These are phyloP conservation scores for Leptodirus hochenwartii DNA, from an alignment of 2,888 invertebrate species.

Conservation along the genomic window DNA sequence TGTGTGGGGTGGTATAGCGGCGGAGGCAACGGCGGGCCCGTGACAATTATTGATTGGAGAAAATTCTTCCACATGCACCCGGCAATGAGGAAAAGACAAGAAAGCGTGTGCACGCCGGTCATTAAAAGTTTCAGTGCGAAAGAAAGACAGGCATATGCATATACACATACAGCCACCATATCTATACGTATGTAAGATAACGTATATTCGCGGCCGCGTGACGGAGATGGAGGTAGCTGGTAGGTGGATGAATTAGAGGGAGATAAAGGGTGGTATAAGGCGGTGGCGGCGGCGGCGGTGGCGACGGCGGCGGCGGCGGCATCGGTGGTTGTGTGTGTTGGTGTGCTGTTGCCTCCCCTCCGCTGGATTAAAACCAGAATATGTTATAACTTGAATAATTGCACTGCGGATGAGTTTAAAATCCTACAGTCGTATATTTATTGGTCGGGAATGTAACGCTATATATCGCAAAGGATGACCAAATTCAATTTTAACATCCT, in stretches of 20 bases:
- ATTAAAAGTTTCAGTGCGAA: constrained; percentile 24
- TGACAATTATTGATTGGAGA: constrained; percentile 54
- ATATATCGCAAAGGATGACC: too few relatives aligned
- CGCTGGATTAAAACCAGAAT: constrained; percentile 27
- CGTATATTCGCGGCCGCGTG: constrained; percentile 14
- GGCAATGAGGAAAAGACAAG: constrained; percentile 26
- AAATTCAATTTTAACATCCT: too few relatives aligned
- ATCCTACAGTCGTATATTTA: constrained; percentile 27
- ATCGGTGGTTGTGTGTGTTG: too few relatives aligned
- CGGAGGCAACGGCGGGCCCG: constrained; percentile 23
- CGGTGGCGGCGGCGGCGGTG: constrained; percentile 2
- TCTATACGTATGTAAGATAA: constrained; percentile 21
- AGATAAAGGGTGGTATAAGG: constrained; percentile 3
- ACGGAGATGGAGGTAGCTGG: neutral
- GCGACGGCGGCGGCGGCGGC: constrained; percentile 13
- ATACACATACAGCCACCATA: constrained; percentile 5
- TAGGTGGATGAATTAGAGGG: neutral
- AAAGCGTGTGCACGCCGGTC: constrained; percentile 22
- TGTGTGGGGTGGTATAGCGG: constrained; percentile 4
- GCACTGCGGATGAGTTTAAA: constrained; percentile 28
- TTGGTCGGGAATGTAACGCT: constrained; percentile 25
- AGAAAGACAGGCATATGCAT: constrained; percentile 5
- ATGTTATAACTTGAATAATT: constrained; percentile 30
- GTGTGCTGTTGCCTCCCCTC: too few relatives aligned
- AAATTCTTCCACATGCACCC: constrained; percentile 33